Conservation (phyloP, 2,888 invertebrate species). For the Sminthurides aquaticus region DNA sequence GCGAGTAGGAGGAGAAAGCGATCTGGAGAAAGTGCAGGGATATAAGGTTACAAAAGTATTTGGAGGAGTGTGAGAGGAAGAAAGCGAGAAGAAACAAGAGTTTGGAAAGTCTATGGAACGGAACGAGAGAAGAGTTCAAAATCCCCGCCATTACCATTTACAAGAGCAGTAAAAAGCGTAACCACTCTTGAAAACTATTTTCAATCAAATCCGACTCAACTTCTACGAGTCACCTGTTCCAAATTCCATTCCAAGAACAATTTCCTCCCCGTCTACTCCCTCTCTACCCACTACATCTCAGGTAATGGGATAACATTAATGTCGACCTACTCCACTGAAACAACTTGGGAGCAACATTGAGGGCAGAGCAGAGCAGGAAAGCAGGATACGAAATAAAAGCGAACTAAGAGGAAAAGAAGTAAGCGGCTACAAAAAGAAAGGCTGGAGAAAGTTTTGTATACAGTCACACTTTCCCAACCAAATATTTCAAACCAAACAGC, state of each 20-base stretch:
- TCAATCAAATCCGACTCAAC: slow-evolving; percentile 7
- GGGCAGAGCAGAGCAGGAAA: no score
- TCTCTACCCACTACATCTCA: slow-evolving; percentile 14
- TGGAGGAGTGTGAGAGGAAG: not conserved
- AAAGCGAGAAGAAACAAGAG: not conserved
- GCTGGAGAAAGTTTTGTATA: no score
- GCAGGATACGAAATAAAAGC: no score
- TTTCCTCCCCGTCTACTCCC: not conserved
- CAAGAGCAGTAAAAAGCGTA: not conserved
- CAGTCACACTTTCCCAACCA: no score
- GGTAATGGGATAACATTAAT: slow-evolving; percentile 18
- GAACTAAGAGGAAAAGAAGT: no score
- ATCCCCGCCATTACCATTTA: not conserved
- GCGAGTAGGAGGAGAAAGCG: no score
- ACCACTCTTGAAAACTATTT: not conserved
- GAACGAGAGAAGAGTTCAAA: not conserved
- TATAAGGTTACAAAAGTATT: no score
- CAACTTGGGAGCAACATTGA: no score
- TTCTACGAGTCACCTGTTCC: slow-evolving; percentile 18
- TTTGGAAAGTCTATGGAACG: not conserved
- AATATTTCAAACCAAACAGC: no score
- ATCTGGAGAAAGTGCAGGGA: no score
- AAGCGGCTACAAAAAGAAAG: no score
- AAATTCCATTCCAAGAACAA: slow-evolving; percentile 4
- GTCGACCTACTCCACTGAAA: slow-evolving; percentile 5